These are phyloP conservation scores for Epinephelus moara DNA, from an alignment of 2,113 vertebrate species.

Conservation along the genomic window DNA sequence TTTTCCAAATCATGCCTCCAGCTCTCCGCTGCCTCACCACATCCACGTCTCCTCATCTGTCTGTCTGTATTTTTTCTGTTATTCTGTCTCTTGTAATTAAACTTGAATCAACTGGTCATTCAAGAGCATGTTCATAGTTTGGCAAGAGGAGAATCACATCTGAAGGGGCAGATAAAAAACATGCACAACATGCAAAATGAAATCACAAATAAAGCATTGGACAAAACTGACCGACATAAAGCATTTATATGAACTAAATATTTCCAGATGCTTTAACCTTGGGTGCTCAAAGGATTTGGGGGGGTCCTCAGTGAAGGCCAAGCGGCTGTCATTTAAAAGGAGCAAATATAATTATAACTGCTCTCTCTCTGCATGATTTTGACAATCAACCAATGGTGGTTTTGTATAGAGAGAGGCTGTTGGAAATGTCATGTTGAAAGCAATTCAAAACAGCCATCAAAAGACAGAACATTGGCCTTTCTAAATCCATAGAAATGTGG, in stretches of 20 bases:
- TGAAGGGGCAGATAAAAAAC: not conserved
- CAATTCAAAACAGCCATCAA: slow-evolving; percentile 40
- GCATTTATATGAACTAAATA: slow-evolving; percentile 45
- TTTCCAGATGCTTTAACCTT: slow-evolving; percentile 62
- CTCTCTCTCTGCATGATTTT: slow-evolving; percentile 42
- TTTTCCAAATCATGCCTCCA: slow-evolving; percentile 30
- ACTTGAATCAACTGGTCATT: slow-evolving; percentile 3
- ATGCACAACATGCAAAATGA: slow-evolving; percentile 17
- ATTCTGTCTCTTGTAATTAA: slow-evolving; percentile 31
- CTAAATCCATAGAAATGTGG: slow-evolving; percentile 26
- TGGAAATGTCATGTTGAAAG: slow-evolving; percentile 41
- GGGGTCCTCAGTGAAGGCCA: slow-evolving; percentile 32
- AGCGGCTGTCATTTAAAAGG: slow-evolving; percentile 51
- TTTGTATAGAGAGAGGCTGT: slow-evolving; percentile 30
- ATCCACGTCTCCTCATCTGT: slow-evolving; percentile 39
- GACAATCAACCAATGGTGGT: slow-evolving; percentile 40
- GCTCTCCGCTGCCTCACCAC: slow-evolving; percentile 25
- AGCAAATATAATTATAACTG: slow-evolving; percentile 53
- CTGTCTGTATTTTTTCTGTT: slow-evolving; percentile 15
- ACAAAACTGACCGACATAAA: slow-evolving; percentile 38
- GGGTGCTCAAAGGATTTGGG: slow-evolving; percentile 33
- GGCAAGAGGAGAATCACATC: slow-evolving; percentile 1
- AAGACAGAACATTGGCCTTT: slow-evolving; percentile 31
- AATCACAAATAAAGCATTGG: slow-evolving; percentile 42
- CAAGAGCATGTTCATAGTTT: slow-evolving; percentile 12